A percentile compares a stretch with the other conserved stretches of the same genome.
Evolutionary conservation across 2,797 vertebrate genomes (phyloP).

Genomic region (Ctenochaetus hawaiiensis): DNA sequence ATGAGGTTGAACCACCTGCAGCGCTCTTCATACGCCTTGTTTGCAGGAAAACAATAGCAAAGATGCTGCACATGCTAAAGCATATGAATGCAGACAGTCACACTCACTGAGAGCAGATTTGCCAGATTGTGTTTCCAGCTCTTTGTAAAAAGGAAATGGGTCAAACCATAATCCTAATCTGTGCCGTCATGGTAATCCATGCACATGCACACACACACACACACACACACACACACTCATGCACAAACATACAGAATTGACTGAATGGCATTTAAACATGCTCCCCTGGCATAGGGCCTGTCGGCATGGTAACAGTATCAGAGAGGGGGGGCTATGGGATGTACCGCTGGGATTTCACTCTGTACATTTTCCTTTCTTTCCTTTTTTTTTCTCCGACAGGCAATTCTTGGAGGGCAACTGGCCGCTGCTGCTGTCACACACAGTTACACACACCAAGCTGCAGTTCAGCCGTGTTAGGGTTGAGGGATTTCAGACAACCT

Average conservation of each 20-base stretch:
- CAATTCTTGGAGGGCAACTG: constrained; percentile 21
- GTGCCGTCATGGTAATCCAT: constrained; percentile 68
- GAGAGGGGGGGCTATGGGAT: constrained; percentile 18
- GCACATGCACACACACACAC: constrained; percentile 36
- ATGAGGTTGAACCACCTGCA: too few relatives aligned
- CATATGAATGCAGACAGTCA: neutral
- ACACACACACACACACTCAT: constrained; percentile 45
- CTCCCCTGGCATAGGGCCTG: constrained; percentile 30
- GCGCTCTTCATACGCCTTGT: too few relatives aligned
- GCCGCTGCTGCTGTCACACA: constrained; percentile 11
- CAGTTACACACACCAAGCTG: constrained; percentile 29
- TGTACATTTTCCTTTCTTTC: constrained; percentile 25
- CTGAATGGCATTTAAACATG: constrained; percentile 39
- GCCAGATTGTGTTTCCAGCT: constrained; percentile 53
- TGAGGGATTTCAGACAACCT: constrained; percentile 47
- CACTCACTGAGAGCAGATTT: constrained; percentile 36
- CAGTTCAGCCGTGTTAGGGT: constrained; percentile 26
- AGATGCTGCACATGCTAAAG: neutral
- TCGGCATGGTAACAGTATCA: constrained; percentile 52
- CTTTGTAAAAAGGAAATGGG: constrained; percentile 74
- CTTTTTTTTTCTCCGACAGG: constrained; percentile 24
- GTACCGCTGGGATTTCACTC: constrained; percentile 25
- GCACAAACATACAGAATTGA: constrained; percentile 44
- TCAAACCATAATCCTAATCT: constrained; percentile 80
- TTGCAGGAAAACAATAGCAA: constrained; percentile 18